A percentile compares a stretch with the other conserved stretches of the same genome.
phyloP scores from a whole-genome alignment of 2,888 invertebrate species.

The Pristionchus fissidentatus region DNA sequence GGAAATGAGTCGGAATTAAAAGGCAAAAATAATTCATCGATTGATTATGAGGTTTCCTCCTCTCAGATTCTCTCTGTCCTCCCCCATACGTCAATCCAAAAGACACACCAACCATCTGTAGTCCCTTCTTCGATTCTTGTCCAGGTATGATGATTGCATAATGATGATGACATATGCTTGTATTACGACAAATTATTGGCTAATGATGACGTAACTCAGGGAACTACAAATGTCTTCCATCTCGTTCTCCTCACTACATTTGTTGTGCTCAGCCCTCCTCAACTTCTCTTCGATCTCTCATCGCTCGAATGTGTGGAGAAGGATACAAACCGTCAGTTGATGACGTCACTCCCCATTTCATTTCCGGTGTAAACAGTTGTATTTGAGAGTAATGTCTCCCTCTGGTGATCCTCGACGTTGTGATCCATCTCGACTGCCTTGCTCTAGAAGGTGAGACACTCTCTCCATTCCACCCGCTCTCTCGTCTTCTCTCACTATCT shows the following conservation, averaged over 20 bases:
- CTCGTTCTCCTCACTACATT: slow-evolving; percentile 39
- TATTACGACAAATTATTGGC: background rate
- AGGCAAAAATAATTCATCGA: too few relatives aligned
- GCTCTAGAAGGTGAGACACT: slow-evolving; percentile 49
- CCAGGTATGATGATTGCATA: slow-evolving; percentile 48
- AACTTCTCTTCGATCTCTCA: slow-evolving; percentile 48
- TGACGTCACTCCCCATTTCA: background rate
- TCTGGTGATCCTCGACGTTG: slow-evolving; percentile 65
- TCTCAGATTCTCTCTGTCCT: slow-evolving; percentile 57
- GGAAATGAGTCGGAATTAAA: too few relatives aligned
- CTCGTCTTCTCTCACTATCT: too few relatives aligned
- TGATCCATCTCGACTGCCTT: slow-evolving; percentile 54
- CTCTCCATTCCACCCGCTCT: background rate
- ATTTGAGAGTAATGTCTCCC: slow-evolving; percentile 56
- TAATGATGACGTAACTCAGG: slow-evolving; percentile 20
- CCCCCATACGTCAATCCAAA: slow-evolving; percentile 60
- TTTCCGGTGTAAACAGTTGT: too few relatives aligned
- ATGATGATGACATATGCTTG: too few relatives aligned
- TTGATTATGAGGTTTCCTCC: too few relatives aligned
- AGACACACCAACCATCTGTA: slow-evolving; percentile 64
- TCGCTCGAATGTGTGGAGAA: slow-evolving; percentile 48
- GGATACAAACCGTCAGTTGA: slow-evolving; percentile 46
- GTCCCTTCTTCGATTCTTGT: slow-evolving; percentile 59
- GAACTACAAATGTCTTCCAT: slow-evolving; percentile 46
- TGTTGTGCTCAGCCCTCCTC: slow-evolving; percentile 47